A percentile compares a stretch with the other conserved stretches of the same genome.
These are phyloP conservation scores for Lerista edwardsae DNA, from an alignment of 2,797 vertebrate genomes.

Conservation along the genomic window DNA sequence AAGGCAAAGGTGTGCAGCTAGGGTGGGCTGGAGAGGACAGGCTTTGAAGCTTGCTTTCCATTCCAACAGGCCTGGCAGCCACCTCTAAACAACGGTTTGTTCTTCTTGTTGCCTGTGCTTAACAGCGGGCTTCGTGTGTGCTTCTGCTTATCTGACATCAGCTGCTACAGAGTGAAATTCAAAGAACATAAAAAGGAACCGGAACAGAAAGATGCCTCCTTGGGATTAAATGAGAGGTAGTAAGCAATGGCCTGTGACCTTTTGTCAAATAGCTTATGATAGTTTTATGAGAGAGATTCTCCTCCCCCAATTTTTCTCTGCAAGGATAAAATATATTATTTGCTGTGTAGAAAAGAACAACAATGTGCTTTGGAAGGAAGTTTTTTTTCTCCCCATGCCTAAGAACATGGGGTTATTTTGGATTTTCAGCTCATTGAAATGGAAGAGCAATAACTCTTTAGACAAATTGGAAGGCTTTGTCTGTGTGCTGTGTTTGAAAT, in stretches of 20 bases:
- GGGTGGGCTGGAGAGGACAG: background rate
- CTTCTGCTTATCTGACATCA: conserved; percentile 38
- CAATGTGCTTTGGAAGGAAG: conserved; percentile 1
- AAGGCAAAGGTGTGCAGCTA: background rate
- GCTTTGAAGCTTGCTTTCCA: background rate
- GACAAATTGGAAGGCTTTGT: background rate
- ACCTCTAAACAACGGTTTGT: conserved; percentile 23
- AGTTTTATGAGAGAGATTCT: conserved; percentile 25
- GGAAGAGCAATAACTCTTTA: background rate
- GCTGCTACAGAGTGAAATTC: conserved; percentile 46
- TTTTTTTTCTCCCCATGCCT: background rate
- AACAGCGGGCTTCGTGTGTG: background rate
- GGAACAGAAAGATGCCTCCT: conserved; percentile 69
- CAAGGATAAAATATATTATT: conserved; percentile 29
- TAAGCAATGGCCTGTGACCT: conserved; percentile 72
- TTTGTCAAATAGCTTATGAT: conserved; percentile 48
- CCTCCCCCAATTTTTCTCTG: background rate
- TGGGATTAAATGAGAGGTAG: conserved; percentile 69
- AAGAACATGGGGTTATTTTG: background rate
- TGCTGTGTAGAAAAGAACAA: background rate
- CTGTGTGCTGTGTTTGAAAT: accelerated
- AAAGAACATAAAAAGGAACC: conserved; percentile 63
- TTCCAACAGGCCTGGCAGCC: background rate
- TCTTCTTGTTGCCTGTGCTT: background rate
- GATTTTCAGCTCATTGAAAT: conserved; percentile 11